Evolutionary conservation across 2,113 vertebrate species (phyloP).

Genomic region (Eulemur rufifrons): DNA sequence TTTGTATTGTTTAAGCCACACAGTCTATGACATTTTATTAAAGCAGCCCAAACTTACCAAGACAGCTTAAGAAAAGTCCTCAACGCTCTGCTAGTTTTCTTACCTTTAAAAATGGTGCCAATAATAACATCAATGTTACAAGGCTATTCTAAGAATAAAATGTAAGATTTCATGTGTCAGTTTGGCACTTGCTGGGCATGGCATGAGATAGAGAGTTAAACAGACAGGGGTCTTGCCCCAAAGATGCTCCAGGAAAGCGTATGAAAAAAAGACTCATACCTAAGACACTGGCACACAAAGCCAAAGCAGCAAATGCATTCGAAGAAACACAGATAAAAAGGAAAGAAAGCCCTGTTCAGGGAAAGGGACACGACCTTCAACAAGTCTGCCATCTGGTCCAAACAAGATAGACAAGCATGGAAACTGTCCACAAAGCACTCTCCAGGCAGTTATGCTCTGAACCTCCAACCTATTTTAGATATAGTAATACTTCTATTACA

Average conservation of each 20-base stretch:
- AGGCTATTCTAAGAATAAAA: neutral
- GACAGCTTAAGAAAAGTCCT: neutral
- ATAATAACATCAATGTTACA: neutral
- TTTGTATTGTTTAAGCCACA: neutral
- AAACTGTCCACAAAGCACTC: neutral
- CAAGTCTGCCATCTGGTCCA: neutral
- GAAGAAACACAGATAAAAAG: neutral
- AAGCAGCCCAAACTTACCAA: neutral
- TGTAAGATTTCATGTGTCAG: no score
- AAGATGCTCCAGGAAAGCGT: neutral
- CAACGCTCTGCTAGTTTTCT: neutral
- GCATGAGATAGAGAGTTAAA: neutral
- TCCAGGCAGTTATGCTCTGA: neutral
- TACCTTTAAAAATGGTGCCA: neutral
- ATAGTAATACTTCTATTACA: neutral
- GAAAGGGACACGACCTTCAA: neutral
- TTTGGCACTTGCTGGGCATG: neutral
- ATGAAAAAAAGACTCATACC: neutral
- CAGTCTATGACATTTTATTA: neutral
- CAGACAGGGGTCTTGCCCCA: neutral
- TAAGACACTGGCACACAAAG: neutral
- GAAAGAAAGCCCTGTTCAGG: neutral
- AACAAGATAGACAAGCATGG: neutral
- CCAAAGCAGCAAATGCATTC: neutral
- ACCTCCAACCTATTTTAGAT: neutral